phyloP scores from a whole-genome alignment of 2,888 invertebrate species.

The Andricus quercusramuli region DNA sequence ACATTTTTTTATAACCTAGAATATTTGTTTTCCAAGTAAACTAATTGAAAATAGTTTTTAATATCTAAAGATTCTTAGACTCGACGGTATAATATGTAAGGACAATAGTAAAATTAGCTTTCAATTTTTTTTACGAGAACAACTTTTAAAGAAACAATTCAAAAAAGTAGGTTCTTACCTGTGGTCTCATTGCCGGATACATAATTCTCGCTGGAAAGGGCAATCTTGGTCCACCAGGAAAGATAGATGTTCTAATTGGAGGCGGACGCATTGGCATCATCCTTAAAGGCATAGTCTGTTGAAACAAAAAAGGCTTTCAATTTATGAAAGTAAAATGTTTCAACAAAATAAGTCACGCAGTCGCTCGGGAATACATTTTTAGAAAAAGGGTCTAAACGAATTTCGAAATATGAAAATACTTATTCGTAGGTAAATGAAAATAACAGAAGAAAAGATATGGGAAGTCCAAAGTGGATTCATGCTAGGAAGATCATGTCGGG shows the following conservation, averaged over 20 bases:
- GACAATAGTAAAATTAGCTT: neutral
- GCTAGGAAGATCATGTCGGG: no score
- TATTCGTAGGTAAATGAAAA: no score
- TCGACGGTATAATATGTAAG: no score
- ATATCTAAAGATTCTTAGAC: neutral
- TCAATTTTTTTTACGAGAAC: neutral
- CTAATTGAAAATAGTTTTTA: neutral
- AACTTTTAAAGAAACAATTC: no score
- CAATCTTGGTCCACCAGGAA: neutral
- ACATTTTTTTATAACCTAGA: neutral
- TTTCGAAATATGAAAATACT: no score
- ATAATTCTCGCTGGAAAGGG: neutral
- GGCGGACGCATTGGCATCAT: neutral
- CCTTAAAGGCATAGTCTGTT: neutral
- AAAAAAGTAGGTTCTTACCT: neutral
- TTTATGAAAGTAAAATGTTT: neutral
- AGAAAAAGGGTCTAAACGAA: neutral
- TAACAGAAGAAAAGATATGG: no score
- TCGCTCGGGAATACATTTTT: neutral
- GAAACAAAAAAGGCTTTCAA: neutral
- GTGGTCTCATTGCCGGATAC: neutral
- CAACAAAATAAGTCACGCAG: neutral
- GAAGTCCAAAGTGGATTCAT: no score
- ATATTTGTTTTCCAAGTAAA: neutral
- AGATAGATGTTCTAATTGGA: neutral